Evolutionary conservation across 1,140 invertebrate genomes (phyloP).

Genomic region (Drosophila auraria): DNA sequence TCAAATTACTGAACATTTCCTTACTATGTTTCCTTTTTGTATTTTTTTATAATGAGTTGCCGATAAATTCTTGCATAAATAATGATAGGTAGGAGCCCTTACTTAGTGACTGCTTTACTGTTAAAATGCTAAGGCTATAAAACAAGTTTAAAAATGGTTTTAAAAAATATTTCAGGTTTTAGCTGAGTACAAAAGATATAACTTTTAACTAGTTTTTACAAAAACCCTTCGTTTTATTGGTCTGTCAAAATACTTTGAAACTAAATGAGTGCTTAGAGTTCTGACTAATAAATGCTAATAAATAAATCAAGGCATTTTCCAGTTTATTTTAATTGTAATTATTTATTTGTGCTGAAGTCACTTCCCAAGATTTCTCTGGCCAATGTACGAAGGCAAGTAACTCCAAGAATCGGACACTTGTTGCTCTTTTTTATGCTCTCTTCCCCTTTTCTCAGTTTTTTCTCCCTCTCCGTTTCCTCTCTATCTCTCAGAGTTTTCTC

Average conservation of each 20-base stretch:
- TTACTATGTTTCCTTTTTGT: neutral
- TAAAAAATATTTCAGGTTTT: too few species aligned
- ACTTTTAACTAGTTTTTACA: neutral
- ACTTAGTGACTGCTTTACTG: neutral
- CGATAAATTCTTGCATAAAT: too few species aligned
- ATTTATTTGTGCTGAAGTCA: conserved; percentile 17
- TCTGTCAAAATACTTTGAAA: neutral
- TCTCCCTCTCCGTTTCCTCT: conserved; percentile 5
- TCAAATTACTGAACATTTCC: too few species aligned
- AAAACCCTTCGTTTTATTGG: neutral
- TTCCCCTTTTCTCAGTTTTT: neutral
- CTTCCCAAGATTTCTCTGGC: neutral
- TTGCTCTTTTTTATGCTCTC: conserved; percentile 63
- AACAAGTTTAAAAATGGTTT: too few species aligned
- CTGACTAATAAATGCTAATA: neutral
- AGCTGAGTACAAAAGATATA: too few species aligned
- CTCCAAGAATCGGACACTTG: conserved; percentile 64
- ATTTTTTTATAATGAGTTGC: neutral
- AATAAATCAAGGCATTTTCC: neutral
- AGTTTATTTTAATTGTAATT: neutral
- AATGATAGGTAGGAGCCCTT: neutral
- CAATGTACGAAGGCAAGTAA: conserved; percentile 29
- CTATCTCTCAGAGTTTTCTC: conserved; percentile 11
- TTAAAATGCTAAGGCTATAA: too few species aligned
- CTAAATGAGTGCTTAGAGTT: neutral